Evolutionary conservation across 2,888 invertebrate genomes (phyloP), one percentile per base, ranked within the genome.

Genomic region (Ptilodon capucinus): DNA sequence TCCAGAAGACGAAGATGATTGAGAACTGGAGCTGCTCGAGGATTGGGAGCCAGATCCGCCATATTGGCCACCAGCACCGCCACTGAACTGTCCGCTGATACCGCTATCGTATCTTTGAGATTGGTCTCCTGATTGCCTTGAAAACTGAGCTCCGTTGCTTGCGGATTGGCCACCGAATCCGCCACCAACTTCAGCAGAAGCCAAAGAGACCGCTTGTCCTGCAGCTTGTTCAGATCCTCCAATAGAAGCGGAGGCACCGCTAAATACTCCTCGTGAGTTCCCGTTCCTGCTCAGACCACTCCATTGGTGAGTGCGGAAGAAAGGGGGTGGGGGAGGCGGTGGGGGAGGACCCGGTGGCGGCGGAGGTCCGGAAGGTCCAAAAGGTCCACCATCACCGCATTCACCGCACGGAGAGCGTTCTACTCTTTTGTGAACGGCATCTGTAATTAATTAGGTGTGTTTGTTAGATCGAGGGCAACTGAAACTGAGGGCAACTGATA

Each of bases 251-350:
- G 64, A 49, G 17, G 65, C 68, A 17, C 65, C 65, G 46, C 81
- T 84, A 44, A 79, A 84, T 0, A 85, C 74, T 42, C 83, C 80
- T 32, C 74, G 75, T 23, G 68, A 67, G 2, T 54, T 42, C 2
- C 84, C 83, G 39, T 71, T 67, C 42, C 74, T 74, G 8, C 77
- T 57, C 8, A 77, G 51, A 1, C 85, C 86, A 17, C 76, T 79
- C 84, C 84, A 85, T 39, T 86, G 77, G n/a, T 76, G 72, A 0
- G 83, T 70, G 19, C 58, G 77, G 56, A 79, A 82, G 21, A 68
- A 48, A 19, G 43, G 45, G 1, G 34, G 47, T 32, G 44, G 52
- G 0, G 41, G 47, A 7, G 44, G 54, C 0, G 44, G 48, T 5
- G 40, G 40, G 13, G 40, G 40, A 17, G 57, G 58, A 28, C 57